Evolutionary conservation across 2,113 vertebrate species (phyloP).

Genomic region (Nymphicus hollandicus): DNA sequence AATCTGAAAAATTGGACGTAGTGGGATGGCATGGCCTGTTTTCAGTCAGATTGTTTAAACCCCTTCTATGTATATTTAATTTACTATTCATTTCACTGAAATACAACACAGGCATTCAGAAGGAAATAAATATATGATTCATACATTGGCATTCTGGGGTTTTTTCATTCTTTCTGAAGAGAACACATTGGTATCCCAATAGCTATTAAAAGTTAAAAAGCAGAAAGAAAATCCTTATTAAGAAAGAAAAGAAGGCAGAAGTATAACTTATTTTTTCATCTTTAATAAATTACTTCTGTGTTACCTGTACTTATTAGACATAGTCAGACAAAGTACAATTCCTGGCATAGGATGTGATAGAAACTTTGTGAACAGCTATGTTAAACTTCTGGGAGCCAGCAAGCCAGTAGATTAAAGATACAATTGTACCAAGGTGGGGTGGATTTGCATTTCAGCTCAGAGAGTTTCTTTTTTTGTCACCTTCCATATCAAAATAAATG

Average conservation of each 20-base stretch:
- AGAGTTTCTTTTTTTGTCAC: not conserved
- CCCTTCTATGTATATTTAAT: not conserved
- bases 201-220: not conserved
- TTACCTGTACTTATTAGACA: not conserved
- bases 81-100: not conserved
- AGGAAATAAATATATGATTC: not conserved
- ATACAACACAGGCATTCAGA: not conserved
- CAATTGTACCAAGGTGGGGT: not conserved
- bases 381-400: not conserved
- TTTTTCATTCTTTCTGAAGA: not conserved
- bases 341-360: not conserved
- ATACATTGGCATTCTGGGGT: not conserved
- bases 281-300: not conserved
- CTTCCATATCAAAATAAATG: not conserved
- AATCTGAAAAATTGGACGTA: not conserved
- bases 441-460: not conserved
- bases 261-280: not conserved
- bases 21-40: not conserved
- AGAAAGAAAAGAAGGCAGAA: not conserved
- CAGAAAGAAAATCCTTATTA: not conserved
- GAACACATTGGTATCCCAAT: not conserved
- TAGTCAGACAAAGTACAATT: not conserved
- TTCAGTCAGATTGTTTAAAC: not conserved
- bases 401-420: not conserved
- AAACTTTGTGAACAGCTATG: not conserved